Base-by-base conservation (phyloP, 1,140 invertebrate genomes). In the Riptortus pedestris region DNA sequence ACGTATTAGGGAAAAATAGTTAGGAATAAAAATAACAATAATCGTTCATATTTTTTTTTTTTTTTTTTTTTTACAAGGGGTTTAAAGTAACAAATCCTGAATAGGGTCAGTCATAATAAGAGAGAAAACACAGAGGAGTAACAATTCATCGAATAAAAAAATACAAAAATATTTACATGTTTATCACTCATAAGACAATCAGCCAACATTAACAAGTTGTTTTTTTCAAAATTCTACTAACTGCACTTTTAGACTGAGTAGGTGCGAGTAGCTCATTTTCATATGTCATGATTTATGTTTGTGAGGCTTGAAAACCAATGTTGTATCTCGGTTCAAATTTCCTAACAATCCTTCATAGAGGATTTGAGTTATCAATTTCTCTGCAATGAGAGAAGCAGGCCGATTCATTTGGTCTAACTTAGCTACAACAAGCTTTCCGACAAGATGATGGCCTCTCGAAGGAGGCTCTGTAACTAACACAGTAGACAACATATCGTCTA, bases 301-400 rank as follows among this genome's bases (percentile, higher is more conserved):
- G 5, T 38, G 14, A 7, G 31, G 14, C 5, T 38, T 38, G 5
- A 38, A 38, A 38, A 38, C 31, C 11, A 16, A 7, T 9, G 3
- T 16, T 5, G 20, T 7, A 38, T 38, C 31, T 7, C 5, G 31
- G 31, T 38, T 38, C 31, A 38, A 38, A 14, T 38, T 38, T 38
- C 26, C 55, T 27, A 58, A 24, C 3, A 28, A 26, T 22, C 14
- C 27, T 58, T 58, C 26, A 16, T 28, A 26, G 27, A 24, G 16
- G 55, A 24, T 26, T 22, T 20, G 55, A 58, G 22, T 26, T 14
- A 24, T 16, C 7, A 22, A 24, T 26, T 11, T 22, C 27, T 16
- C 26, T 22, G 14, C 26, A 11, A 27, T 5, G 9, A 16, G 16
- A 84, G 31, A 38, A 38, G 5, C 14, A 38, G 31, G 5, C 5